Conservation (phyloP, 2,797 vertebrate genomes). For the Carduelis carduelis region DNA sequence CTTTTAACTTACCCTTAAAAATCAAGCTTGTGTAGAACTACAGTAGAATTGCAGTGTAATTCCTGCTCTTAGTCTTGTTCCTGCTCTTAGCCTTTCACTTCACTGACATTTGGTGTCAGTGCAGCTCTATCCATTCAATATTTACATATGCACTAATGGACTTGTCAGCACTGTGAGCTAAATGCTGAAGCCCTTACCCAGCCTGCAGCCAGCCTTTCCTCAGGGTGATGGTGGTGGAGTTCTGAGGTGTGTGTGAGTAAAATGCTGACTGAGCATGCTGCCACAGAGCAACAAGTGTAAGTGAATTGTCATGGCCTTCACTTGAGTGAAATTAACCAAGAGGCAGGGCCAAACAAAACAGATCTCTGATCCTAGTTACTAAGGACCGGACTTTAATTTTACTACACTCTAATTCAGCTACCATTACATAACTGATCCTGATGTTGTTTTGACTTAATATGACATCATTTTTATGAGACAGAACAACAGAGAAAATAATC, state of each 20-base stretch:
- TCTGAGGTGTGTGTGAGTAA: background rate
- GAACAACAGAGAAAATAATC: background rate
- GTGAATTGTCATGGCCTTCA: background rate
- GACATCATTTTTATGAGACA: background rate
- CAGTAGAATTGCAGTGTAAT: fast-evolving
- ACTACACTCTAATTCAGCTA: background rate
- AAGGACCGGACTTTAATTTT: background rate
- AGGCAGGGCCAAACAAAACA: background rate
- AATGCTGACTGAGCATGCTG: background rate
- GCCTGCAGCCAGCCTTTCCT: background rate
- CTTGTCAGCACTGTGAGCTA: background rate
- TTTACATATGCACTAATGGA: background rate
- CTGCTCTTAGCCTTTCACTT: background rate
- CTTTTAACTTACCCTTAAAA: background rate
- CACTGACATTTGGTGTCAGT: background rate
- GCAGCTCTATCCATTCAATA: background rate
- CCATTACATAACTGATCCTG: background rate
- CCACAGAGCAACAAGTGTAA: background rate
- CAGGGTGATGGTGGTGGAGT: background rate
- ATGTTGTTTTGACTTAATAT: background rate
- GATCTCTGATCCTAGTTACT: background rate
- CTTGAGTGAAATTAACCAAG: background rate
- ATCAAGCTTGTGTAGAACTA: background rate
- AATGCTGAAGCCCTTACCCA: background rate
- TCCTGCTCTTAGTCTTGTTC: background rate